These are phyloP conservation scores for Gobio occitaniae DNA, from an alignment of 2,797 vertebrate species.

Conservation along the genomic window DNA sequence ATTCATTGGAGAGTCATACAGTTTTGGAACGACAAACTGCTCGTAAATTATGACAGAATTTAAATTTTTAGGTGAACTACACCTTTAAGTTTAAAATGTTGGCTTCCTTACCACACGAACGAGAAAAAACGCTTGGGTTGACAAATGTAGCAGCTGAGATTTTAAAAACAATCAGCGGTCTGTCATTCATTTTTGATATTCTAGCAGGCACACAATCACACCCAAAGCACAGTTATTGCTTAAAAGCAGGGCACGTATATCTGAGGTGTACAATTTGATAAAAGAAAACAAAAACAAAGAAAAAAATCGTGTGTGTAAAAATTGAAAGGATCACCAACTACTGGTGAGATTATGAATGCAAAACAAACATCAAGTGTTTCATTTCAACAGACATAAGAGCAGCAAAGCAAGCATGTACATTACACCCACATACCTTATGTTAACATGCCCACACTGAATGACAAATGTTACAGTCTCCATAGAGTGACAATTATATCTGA, in stretches of 20 bases:
- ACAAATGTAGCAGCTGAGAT: conserved; percentile 12
- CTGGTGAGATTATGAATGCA: conserved; percentile 33
- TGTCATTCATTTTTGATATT: conserved; percentile 26
- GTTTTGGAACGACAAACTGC: background rate
- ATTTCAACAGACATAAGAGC: conserved; percentile 54
- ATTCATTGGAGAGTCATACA: background rate
- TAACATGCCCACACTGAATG: conserved; percentile 46
- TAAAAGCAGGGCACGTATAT: conserved; percentile 62
- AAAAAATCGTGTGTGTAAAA: conserved; percentile 22
- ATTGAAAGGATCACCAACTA: conserved; percentile 32
- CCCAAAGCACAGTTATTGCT: conserved; percentile 66
- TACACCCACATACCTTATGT: conserved; percentile 16
- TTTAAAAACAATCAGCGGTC: conserved; percentile 21
- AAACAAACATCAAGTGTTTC: conserved; percentile 48
- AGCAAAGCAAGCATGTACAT: conserved; percentile 60
- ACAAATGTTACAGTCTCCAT: background rate
- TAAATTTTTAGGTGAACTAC: background rate
- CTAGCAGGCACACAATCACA: conserved; percentile 56
- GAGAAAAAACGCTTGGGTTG: background rate
- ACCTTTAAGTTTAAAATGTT: background rate
- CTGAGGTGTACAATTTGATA: conserved; percentile 11
- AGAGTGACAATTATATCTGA: conserved; percentile 8
- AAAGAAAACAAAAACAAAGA: background rate
- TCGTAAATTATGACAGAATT: background rate
- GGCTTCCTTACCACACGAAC: background rate